Evolutionary conservation across 2,797 vertebrate genomes (phyloP), one percentile per base, ranked within the genome.

Genomic region (Acropternis orthonyx): DNA sequence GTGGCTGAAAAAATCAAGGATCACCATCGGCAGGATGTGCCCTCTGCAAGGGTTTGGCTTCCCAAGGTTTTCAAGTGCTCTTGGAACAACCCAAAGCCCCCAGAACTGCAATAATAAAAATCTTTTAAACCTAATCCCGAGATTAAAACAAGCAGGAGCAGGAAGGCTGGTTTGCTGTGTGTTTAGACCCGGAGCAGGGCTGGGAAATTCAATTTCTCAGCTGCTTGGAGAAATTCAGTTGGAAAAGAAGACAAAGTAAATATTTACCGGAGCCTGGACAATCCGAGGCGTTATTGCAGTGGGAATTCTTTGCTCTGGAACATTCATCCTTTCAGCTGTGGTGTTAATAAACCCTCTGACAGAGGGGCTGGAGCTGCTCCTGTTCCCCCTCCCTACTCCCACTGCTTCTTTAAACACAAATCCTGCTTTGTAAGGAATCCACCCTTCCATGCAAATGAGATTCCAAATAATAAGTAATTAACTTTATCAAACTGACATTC

Each of bases 401-500:
- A 22, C 19, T 39, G 41, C 61, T 41, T 43, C 61, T 30, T 30
- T 23, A 20, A 43, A 23, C 61, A 41, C 39, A 63, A 43, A 22
- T 32, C 39, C 61, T 23, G 66, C 56, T 69, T 36, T 39, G 69
- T 46, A 56, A 62, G 55, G 55, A 63, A 21, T 41, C n/a, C 93
- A 46, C 27, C 46, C 90, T 69, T 32, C 86, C 48, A 89, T 51
- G 82, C 88, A 94, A 94, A 94, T 85, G 55, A 79, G 92, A 95
- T 85, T 75, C 41, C 76, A 56, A 92, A 92, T 54, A 85, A 80
- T 39, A 67, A 94, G 81, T 83, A 93, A 94, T 92, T 82, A 84
- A 93, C 88, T 92, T 79, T 79, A 68, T 95, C 67, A 30, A 85
- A 73, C 79, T 80, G 82, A 86, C 88, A 74, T 80, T 95, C 39